Percentiles rank a stretch among this genome's conserved stretches.
Conservation (phyloP, 2,888 invertebrate species). For the Troides helena region DNA sequence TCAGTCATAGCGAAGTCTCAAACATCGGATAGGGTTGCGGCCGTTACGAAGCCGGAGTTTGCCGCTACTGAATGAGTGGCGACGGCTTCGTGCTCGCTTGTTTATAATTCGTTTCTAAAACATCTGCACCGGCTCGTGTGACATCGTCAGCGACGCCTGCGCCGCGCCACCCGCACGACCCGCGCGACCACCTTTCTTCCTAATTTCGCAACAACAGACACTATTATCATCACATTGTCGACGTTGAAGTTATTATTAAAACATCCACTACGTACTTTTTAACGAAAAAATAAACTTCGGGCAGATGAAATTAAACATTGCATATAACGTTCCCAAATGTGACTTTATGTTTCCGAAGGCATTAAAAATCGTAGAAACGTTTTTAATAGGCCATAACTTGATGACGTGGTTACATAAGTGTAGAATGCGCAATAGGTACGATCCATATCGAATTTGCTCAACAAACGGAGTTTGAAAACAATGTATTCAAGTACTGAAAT, state of each 20-base stretch:
- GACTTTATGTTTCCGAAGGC: not conserved
- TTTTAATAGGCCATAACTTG: constrained; percentile 13
- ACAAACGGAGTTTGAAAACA: constrained; percentile 34
- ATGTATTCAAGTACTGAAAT: constrained; percentile 9
- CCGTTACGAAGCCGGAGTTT: constrained; percentile 27
- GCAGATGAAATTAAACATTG: not conserved
- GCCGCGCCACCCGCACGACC: constrained; percentile 28
- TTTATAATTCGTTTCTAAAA: constrained; percentile 44
- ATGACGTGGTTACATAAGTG: constrained; percentile 4
- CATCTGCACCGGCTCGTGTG: constrained; percentile 52
- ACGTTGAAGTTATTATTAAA: constrained; percentile 20
- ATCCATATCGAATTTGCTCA: constrained; percentile 35
- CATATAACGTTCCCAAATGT: not conserved
- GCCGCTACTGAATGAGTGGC: constrained; percentile 30
- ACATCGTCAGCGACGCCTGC: constrained; percentile 41
- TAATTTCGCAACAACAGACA: constrained; percentile 20
- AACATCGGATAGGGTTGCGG: constrained; percentile 55
- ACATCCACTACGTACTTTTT: constrained; percentile 7
- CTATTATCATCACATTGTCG: constrained; percentile 18
- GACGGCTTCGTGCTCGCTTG: constrained; percentile 28
- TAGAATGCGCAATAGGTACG: constrained; percentile 21
- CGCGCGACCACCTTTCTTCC: constrained; percentile 23
- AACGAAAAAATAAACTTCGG: constrained; percentile 1
- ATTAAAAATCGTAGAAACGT: constrained; percentile 7
- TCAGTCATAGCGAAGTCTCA: constrained; percentile 61